A percentile compares a stretch with the other conserved stretches of the same genome.
Evolutionary conservation across 2,113 vertebrate species (phyloP).

Genomic region (Scopus umbretta): DNA sequence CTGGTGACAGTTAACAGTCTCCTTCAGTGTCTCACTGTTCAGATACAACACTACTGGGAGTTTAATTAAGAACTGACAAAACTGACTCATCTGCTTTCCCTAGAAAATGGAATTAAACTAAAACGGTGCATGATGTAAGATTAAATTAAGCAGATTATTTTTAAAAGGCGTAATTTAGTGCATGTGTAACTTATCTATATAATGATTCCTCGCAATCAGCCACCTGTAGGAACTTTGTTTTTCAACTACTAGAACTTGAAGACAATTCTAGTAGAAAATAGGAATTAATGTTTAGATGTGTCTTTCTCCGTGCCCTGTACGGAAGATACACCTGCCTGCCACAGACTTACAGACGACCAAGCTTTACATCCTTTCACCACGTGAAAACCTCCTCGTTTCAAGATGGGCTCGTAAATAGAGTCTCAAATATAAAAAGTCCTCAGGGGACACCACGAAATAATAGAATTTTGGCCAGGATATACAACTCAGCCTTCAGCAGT

Average conservation of each 20-base stretch:
- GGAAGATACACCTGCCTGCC: not conserved
- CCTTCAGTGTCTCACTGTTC: not conserved
- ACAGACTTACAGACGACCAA: not conserved
- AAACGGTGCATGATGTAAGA: not conserved
- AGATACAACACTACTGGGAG: not conserved
- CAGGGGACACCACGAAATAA: not conserved
- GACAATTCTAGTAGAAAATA: not conserved
- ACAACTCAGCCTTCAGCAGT: not conserved
- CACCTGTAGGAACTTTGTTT: not conserved
- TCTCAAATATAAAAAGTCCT: not conserved
- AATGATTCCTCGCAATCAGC: not conserved
- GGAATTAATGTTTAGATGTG: not conserved
- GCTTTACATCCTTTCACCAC: not conserved
- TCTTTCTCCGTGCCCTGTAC: not conserved
- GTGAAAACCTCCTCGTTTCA: not conserved
- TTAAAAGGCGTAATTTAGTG: not conserved
- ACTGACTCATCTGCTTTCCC: slow-evolving; percentile 1
- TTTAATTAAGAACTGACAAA: not conserved
- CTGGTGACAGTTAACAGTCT: not conserved
- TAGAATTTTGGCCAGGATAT: not conserved
- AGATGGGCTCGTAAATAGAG: not conserved
- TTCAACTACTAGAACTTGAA: not conserved
- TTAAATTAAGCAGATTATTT: not conserved
- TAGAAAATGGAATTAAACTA: not conserved
- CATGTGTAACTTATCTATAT: not conserved